Base-by-base conservation (phyloP, 2,888 invertebrate species). In the Athalia cordata region DNA sequence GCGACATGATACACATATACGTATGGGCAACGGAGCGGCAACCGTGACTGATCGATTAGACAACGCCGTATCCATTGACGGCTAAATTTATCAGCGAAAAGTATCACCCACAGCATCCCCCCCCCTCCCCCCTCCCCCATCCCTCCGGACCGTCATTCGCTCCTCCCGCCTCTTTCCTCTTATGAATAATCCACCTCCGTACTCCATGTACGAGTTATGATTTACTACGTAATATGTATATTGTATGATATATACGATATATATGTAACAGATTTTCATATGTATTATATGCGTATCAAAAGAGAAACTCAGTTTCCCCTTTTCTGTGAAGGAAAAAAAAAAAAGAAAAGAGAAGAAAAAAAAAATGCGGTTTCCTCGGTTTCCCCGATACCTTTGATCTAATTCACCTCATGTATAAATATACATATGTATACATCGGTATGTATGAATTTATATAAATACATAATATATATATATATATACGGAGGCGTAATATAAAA, bases 371-470 rank as follows among this genome's bases (percentile, higher is more conserved):
- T 29, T 29, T 29, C 29, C 47, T n/a, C 45, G 64, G 11, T 52
- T 6, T 62, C 45, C 64, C 45, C 64, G 64, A 29, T 45, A 64
- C 64, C 64, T 64, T 64, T 64, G 64, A 64, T 64, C 64, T 64
- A 64, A 64, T 64, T 64, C 45, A 45, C 64, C 29, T 29, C 29
- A n/a, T 64, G 64, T 64, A 52, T 52, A n/a, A 64, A 29, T n/a
- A 43, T n/a, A 43, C 43, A 45, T 45, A 45, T n/a, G 45, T 29
- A 62, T 62, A 15, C 15, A 61, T 13, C 52, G 83, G 83, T 85
- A 87, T 88, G 87, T 87, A 85, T 84, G 83, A 86, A 81, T 84
- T 62, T 57, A 50, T 80, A 70, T 76, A 77, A 29, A 29, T 29
- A n/a, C n/a, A n/a, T n/a, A n/a, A n/a, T n/a, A n/a, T n/a, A n/a